Percentiles rank a stretch among this genome's conserved stretches.
These are phyloP conservation scores for Ormyrus pomaceus DNA, from an alignment of 2,888 invertebrate genomes.

Conservation along the genomic window DNA sequence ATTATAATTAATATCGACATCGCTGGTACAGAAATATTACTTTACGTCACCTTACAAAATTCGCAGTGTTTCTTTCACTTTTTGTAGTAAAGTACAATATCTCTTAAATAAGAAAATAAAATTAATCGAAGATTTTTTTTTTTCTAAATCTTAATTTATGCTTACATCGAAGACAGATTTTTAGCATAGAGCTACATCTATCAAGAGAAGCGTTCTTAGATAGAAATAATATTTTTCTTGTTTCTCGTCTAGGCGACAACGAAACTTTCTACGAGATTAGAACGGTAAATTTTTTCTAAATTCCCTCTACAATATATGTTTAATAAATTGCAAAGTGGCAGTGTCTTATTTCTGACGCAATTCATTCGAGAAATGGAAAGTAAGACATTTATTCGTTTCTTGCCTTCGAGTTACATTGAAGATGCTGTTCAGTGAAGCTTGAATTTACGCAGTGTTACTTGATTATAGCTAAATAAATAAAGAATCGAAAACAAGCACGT, in stretches of 20 bases:
- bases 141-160: no score
- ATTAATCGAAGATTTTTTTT: no score
- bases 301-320: not conserved
- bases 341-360: constrained; percentile 38
- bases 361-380: constrained; percentile 30
- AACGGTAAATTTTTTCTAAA: constrained; percentile 16
- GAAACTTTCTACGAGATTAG: constrained; percentile 28
- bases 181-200: constrained; percentile 18
- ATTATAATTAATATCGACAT: not conserved
- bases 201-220: constrained; percentile 8
- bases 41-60: not conserved
- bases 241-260: constrained; percentile 9
- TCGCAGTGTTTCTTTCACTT: not conserved
- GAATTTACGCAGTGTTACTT: constrained; percentile 5
- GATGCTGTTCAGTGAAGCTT: constrained; percentile 31
- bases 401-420: constrained; percentile 3
- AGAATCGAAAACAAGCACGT: constrained; percentile 10
- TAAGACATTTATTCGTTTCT: constrained; percentile 19
- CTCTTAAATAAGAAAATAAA: no score
- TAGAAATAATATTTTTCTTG: constrained; percentile 15
- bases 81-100: no score
- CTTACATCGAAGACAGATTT: constrained; percentile 23
- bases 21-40: not conserved
- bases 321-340: constrained; percentile 51
- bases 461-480: constrained; percentile 41